Percentiles rank a stretch among this genome's conserved stretches.
phyloP scores from a whole-genome alignment of 2,888 invertebrate species.

The Aleiodes testaceus region DNA sequence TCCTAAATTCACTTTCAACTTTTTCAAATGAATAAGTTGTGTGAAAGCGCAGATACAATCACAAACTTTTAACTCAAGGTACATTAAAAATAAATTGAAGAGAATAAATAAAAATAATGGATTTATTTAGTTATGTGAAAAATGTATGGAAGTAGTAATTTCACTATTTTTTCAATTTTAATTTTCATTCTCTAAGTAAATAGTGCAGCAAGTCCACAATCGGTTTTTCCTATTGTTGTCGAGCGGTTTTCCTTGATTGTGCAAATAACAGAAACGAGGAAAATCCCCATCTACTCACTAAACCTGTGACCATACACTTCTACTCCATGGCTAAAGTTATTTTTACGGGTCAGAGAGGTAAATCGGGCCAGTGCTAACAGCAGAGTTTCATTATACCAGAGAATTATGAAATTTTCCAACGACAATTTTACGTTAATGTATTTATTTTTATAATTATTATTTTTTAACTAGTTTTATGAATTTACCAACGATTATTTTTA shows the following conservation, averaged over 20 bases:
- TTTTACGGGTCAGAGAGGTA: slow-evolving; percentile 11
- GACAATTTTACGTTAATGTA: not conserved
- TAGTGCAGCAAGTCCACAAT: not conserved
- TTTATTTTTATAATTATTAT: too few relatives aligned
- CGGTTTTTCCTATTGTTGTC: not conserved
- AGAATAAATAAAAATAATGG: not conserved
- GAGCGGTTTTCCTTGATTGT: slow-evolving; percentile 26
- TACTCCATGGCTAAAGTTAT: not conserved
- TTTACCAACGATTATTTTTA: too few relatives aligned
- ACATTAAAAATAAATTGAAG: not conserved
- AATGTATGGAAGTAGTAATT: not conserved
- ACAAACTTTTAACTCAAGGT: not conserved
- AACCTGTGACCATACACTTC: slow-evolving; percentile 14
- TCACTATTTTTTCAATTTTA: not conserved
- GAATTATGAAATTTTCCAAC: not conserved
- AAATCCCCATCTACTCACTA: slow-evolving; percentile 16
- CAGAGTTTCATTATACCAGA: not conserved
- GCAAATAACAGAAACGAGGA: slow-evolving; percentile 15
- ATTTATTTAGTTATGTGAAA: not conserved
- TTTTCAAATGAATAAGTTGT: slow-evolving; percentile 14
- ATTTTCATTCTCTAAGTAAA: slow-evolving; percentile 8
- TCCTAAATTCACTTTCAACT: not conserved
- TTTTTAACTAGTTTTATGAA: too few relatives aligned
- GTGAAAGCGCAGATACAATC: not conserved
- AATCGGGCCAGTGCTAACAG: not conserved